These are phyloP conservation scores for Macrobrachium nipponense DNA, from an alignment of 1,140 invertebrate species.

Conservation along the genomic window DNA sequence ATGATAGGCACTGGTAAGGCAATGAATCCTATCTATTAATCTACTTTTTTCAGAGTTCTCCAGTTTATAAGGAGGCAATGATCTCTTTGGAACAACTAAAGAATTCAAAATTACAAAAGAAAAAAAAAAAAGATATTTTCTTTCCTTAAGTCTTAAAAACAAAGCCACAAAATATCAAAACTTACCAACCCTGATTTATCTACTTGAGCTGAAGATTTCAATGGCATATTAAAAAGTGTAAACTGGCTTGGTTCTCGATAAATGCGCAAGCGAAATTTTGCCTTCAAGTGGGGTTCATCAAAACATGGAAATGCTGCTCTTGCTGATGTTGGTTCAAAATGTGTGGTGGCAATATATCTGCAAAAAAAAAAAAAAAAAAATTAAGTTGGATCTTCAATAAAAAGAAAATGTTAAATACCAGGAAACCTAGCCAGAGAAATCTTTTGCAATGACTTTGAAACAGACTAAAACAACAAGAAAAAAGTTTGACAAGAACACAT, in stretches of 20 bases:
- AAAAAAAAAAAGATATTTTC: neutral
- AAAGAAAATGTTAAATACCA: neutral
- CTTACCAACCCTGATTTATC: conserved; percentile 67
- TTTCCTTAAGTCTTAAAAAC: conserved; percentile 42
- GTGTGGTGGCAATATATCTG: conserved; percentile 91
- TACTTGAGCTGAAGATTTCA: conserved; percentile 86
- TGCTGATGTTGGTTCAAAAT: conserved; percentile 95
- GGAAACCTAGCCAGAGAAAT: no score
- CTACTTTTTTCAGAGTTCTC: no score
- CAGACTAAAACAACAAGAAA: no score
- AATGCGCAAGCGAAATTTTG: conserved; percentile 91
- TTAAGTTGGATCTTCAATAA: neutral
- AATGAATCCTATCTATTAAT: no score
- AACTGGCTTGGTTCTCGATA: conserved; percentile 88
- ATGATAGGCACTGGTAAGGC: no score
- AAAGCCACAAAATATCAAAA: neutral
- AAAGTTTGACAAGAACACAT: no score
- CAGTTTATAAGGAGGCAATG: no score
- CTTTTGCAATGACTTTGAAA: no score
- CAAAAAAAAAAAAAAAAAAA: conserved; percentile 62
- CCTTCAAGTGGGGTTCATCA: conserved; percentile 96
- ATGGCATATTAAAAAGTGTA: conserved; percentile 90
- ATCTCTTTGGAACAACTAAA: neutral
- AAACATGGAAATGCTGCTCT: conserved; percentile 96
- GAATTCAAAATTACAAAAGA: neutral